A percentile compares a stretch with the other conserved stretches of the same genome.
Conservation (phyloP, 2,888 invertebrate genomes). For the Calliscelio sp. region DNA sequence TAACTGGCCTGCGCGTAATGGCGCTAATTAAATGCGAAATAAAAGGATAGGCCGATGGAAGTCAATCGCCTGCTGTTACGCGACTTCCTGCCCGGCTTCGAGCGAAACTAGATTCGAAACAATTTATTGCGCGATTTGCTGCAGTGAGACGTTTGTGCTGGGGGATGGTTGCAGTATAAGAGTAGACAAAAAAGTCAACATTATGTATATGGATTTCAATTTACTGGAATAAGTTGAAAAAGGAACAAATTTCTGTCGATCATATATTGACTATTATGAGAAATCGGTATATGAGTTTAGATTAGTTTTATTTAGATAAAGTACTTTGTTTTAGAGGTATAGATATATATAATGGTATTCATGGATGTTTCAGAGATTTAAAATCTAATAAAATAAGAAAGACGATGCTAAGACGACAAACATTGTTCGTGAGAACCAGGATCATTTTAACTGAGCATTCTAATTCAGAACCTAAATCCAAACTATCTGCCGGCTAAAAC, state of each 20-base stretch:
- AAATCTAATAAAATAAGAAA: neutral
- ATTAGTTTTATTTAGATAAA: too few species aligned
- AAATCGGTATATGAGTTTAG: too few species aligned
- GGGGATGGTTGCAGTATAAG: too few species aligned
- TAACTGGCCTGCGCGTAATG: constrained; percentile 66
- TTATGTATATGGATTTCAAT: too few species aligned
- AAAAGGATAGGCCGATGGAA: constrained; percentile 73
- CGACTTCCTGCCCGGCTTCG: constrained; percentile 70
- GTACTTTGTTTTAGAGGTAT: too few species aligned
- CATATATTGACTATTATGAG: too few species aligned
- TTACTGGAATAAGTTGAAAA: too few species aligned
- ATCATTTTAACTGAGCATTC: constrained; percentile 14
- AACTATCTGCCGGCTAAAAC: constrained; percentile 14
- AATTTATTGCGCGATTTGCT: constrained; percentile 59
- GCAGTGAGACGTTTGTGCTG: neutral
- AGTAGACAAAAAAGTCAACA: too few species aligned
- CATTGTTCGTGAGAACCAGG: constrained; percentile 26
- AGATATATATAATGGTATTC: too few species aligned
- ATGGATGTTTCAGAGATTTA: neutral
- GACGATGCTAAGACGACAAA: constrained; percentile 15
- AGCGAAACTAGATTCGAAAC: constrained; percentile 60
- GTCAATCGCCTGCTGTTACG: constrained; percentile 73
- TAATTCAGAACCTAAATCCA: constrained; percentile 11
- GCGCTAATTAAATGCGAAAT: constrained; percentile 78
- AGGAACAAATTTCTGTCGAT: too few species aligned